Conservation (phyloP, 2,888 invertebrate genomes). For the Linnaemya vulpina region DNA sequence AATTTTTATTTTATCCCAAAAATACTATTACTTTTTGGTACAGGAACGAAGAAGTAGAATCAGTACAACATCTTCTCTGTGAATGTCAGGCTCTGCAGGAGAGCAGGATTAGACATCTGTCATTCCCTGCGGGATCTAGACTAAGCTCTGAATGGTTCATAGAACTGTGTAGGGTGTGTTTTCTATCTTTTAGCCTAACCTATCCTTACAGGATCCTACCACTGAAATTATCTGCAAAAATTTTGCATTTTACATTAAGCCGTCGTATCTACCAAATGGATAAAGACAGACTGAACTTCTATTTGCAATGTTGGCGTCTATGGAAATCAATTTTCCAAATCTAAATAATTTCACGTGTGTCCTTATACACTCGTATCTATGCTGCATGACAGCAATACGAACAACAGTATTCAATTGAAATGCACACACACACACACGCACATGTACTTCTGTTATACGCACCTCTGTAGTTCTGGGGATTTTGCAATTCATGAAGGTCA, state of each 20-base stretch:
- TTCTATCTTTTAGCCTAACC: too few relatives aligned
- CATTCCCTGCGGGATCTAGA: too few relatives aligned
- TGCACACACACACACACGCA: background rate
- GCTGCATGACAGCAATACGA: slow-evolving; percentile 22
- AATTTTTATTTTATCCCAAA: background rate
- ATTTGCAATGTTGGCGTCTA: too few relatives aligned
- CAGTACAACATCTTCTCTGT: too few relatives aligned
- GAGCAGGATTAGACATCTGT: too few relatives aligned
- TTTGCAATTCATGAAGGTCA: background rate
- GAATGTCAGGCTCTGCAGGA: too few relatives aligned
- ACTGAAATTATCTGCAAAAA: background rate
- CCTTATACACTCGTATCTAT: background rate
- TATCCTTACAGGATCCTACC: too few relatives aligned
- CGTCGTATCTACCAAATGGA: too few relatives aligned
- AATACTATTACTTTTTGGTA: background rate
- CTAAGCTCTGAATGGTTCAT: too few relatives aligned
- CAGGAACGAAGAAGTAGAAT: background rate
- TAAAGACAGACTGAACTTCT: too few relatives aligned
- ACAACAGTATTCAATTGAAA: slow-evolving; percentile 7
- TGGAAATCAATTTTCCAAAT: background rate
- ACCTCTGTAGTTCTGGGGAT: background rate
- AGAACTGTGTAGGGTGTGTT: too few relatives aligned
- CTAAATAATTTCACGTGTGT: slow-evolving; percentile 11
- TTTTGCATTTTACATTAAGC: background rate
- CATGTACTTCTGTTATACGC: background rate